A percentile compares a stretch with the other conserved stretches of the same genome.
Evolutionary conservation across 2,888 invertebrate genomes (phyloP).

Genomic region (Teinopalpus imperialis): DNA sequence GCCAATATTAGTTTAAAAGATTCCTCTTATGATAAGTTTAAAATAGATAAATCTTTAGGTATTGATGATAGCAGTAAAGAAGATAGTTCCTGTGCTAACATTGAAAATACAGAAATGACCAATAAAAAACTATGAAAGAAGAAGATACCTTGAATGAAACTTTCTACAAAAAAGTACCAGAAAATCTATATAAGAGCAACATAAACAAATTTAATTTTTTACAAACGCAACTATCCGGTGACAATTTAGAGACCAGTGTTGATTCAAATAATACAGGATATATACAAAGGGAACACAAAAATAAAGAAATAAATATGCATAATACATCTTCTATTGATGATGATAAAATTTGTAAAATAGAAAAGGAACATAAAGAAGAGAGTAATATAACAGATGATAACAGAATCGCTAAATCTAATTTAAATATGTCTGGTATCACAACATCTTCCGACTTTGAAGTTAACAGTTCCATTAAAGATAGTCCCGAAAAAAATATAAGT

Average conservation of each 20-base stretch:
- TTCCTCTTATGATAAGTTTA: conserved; percentile 47
- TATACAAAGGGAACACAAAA: conserved; percentile 37
- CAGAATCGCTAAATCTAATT: conserved; percentile 56
- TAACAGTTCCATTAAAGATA: conserved; percentile 38
- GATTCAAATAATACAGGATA: conserved; percentile 38
- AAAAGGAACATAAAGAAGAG: conserved; percentile 35
- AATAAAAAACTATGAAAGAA: conserved; percentile 22
- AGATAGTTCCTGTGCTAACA: conserved; percentile 5
- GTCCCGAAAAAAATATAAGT: conserved; percentile 55
- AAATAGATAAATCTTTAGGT: conserved; percentile 44
- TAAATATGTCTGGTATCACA: conserved; percentile 33
- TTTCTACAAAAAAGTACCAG: conserved; percentile 42
- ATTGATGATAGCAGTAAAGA: conserved; percentile 27
- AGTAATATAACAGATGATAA: conserved; percentile 68
- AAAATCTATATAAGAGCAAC: conserved; percentile 65
- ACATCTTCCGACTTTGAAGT: conserved; percentile 29
- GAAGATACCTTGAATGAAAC: conserved; percentile 42
- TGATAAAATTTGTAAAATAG: conserved; percentile 22
- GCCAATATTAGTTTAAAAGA: conserved; percentile 61
- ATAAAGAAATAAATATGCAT: conserved; percentile 36
- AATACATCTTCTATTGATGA: conserved; percentile 29
- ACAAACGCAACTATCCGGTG: conserved; percentile 64
- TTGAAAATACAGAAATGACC: conserved; percentile 21
- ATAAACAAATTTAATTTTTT: conserved; percentile 67
- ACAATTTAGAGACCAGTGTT: conserved; percentile 41